Evolutionary conservation across 2,113 vertebrate species (phyloP).

Genomic region (Taxidea taxus): DNA sequence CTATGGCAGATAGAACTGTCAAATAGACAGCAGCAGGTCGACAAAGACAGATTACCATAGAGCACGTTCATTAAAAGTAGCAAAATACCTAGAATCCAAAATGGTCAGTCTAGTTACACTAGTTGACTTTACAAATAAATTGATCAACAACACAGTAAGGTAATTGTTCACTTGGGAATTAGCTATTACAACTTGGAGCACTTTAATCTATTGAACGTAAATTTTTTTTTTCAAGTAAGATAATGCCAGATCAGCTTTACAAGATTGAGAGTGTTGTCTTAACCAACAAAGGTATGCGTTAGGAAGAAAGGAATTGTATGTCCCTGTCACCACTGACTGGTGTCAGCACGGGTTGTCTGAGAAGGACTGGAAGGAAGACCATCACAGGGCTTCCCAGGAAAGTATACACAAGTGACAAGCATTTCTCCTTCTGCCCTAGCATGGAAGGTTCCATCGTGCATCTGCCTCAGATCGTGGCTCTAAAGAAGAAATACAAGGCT

Average conservation of each 20-base stretch:
- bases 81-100: not conserved
- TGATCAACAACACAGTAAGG: not conserved
- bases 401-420: not conserved
- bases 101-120: not conserved
- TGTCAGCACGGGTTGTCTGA: not conserved
- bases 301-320: not conserved
- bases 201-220: not conserved
- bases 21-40: not conserved
- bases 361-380: not conserved
- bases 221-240: not conserved
- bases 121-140: not conserved
- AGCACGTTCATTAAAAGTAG: not conserved
- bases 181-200: not conserved
- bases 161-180: not conserved
- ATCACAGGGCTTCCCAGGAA: not conserved
- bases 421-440: constrained; percentile 78
- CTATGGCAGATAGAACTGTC: not conserved
- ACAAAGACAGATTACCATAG: not conserved
- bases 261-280: not conserved
- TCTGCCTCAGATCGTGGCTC: constrained; percentile 90
- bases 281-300: not conserved
- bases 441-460: constrained; percentile 95
- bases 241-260: not conserved
- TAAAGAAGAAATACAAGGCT: constrained; percentile 97
- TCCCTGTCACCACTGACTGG: not conserved